Evolutionary conservation across 2,888 invertebrate genomes (phyloP).

Genomic region (Torymus aiolomorphi): DNA sequence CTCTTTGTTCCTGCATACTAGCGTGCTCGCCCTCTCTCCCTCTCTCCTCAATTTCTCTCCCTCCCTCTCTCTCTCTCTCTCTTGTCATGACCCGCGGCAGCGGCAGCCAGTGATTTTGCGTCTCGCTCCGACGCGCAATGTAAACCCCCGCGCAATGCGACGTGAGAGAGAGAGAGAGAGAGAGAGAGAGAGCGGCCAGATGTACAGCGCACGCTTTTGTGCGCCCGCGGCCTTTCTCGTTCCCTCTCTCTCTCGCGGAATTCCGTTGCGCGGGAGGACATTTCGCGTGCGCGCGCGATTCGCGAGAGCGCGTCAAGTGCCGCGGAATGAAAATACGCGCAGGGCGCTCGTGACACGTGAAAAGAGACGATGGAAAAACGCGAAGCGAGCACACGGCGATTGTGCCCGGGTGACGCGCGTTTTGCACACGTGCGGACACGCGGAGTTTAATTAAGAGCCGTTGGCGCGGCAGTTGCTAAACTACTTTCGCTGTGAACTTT

Average conservation of each 20-base stretch:
- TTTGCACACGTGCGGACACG: neutral
- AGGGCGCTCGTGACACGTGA: neutral
- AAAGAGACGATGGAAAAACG: neutral
- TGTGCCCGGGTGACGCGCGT: constrained; percentile 8
- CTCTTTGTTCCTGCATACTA: constrained; percentile 17
- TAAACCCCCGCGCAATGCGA: constrained; percentile 68
- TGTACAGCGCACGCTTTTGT: constrained; percentile 63
- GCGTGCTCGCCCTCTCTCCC: neutral
- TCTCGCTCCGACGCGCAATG: constrained; percentile 66
- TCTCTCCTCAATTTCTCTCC: neutral
- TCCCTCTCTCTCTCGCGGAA: constrained; percentile 63
- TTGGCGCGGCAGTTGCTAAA: neutral
- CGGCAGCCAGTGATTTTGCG: constrained; percentile 66
- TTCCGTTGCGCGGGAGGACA: constrained; percentile 63
- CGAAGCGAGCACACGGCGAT: too few species aligned
- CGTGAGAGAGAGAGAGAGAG: constrained; percentile 55
- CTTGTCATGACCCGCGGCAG: too few species aligned
- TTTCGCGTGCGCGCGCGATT: constrained; percentile 38
- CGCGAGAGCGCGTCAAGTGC: constrained; percentile 21
- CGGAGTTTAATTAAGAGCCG: constrained; percentile 33
- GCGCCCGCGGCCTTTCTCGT: constrained; percentile 66
- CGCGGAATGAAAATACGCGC: constrained; percentile 24
- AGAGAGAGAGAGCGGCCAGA: too few species aligned
- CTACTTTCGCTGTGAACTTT: constrained; percentile 13
- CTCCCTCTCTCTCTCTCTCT: constrained; percentile 21